Conservation (phyloP, 2,888 invertebrate genomes). For the Perizoma flavofasciatum region DNA sequence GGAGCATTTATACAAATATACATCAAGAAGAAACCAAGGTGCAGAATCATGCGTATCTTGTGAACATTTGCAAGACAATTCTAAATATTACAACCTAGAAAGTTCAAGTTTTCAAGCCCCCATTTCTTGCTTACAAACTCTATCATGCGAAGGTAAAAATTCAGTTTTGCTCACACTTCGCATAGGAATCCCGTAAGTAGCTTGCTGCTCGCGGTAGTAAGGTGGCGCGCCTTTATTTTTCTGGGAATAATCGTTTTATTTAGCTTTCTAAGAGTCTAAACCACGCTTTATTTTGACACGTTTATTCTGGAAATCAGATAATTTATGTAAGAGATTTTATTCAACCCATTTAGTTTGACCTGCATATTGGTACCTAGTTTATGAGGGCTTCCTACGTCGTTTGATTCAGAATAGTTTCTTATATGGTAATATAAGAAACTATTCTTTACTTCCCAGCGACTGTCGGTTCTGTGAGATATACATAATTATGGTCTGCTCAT, state of each 20-base stretch:
- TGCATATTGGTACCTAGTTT: too few species aligned
- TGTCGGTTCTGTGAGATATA: too few species aligned
- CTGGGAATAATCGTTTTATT: conserved; percentile 20
- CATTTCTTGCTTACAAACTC: conserved; percentile 9
- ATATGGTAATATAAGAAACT: too few species aligned
- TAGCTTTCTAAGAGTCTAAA: conserved; percentile 1
- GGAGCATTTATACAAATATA: too few species aligned
- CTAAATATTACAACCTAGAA: not conserved
- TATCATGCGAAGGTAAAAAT: conserved; percentile 26
- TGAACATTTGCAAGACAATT: conserved; percentile 1
- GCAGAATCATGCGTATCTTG: conserved; percentile 15
- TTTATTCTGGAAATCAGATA: too few species aligned
- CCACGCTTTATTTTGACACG: not conserved
- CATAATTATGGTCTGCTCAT: too few species aligned
- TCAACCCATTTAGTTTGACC: too few species aligned
- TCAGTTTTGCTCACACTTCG: conserved; percentile 28
- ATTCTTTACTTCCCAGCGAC: too few species aligned
- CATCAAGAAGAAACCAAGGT: conserved; percentile 4
- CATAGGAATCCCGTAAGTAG: conserved; percentile 23
- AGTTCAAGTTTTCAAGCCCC: conserved; percentile 19
- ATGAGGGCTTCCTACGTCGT: too few species aligned
- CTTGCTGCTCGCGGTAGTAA: conserved; percentile 20
- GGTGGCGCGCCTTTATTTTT: conserved; percentile 23
- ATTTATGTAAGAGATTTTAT: too few species aligned
- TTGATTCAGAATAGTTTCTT: too few species aligned